Base-by-base conservation (phyloP, 2,888 invertebrate genomes). In the Eutolmus rufibarbis region DNA sequence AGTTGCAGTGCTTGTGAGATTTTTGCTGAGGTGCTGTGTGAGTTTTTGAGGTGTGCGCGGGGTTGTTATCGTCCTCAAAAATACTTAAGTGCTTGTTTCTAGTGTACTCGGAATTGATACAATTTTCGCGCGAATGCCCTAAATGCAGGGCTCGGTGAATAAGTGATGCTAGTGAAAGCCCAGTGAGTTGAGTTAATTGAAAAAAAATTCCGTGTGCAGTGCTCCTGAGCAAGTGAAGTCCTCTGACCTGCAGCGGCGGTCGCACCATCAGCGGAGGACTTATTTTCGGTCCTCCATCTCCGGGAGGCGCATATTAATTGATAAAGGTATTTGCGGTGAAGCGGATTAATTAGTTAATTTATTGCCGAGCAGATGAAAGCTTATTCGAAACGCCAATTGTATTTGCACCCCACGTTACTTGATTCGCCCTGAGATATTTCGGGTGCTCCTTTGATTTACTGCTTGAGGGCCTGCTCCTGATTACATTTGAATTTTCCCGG, bases 341-440 rank as follows among this genome's bases (percentile, higher is more conserved):
- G 79, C 51, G 51, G 12, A 56, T 51, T 79, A 79, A 79, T 79
- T 79, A 79, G 79, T 51, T 79, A 79, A 79, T 79, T 76, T 28
- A 79, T 79, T 79, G 79, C 43, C 51, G 79, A 79, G 40, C 51
- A 79, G 16, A 79, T 51, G 79, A 79, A 79, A 79, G 51, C 79
- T 79, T 31, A 79, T 79, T 79, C 28, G n/a, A 79, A 28, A 14
- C 46, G 31, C 31, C 79, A 79, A 5, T 79, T 79, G 31, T 56
- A 51, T 79, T 79, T 79, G 51, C 79, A 79, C 51, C 31, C 51
- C 28, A 28, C 23, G 14, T 51, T 31, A 78, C 43, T 43, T 23
- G 66, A 40, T 78, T 46, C 66, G 51, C 4, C 23, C 23, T 66
- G 28, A 19, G 31, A 79, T 51, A 28, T 79, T 43, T 51, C 23